phyloP scores from a whole-genome alignment of 2,888 invertebrate genomes.

The Scrobipalpa atriplicella region DNA sequence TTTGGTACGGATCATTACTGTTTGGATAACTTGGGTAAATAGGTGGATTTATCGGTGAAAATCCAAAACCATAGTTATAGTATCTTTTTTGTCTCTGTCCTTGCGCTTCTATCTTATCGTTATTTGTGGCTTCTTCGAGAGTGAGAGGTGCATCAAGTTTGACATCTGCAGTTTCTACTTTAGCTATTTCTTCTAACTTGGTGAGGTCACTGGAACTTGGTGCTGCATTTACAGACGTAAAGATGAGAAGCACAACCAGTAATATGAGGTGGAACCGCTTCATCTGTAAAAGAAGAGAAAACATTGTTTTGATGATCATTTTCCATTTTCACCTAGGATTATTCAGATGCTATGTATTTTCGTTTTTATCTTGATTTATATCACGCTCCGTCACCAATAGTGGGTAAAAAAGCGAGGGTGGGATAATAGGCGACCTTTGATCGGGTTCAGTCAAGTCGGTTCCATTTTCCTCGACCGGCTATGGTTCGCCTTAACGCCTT shows the following conservation, averaged over 20 bases:
- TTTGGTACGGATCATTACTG: constrained; percentile 43
- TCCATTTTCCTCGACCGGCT: no score
- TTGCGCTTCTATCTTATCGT: constrained; percentile 41
- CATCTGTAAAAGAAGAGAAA: constrained; percentile 64
- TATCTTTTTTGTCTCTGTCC: constrained; percentile 57
- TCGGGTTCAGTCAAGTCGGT: no score
- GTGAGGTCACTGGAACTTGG: constrained; percentile 47
- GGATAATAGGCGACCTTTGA: no score
- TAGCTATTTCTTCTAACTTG: constrained; percentile 46
- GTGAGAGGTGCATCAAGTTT: constrained; percentile 43
- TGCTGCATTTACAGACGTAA: constrained; percentile 53
- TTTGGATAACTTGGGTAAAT: constrained; percentile 44
- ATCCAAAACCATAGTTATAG: constrained; percentile 52
- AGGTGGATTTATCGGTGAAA: constrained; percentile 49
- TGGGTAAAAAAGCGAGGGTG: no score
- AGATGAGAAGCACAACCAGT: constrained; percentile 51
- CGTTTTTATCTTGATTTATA: no score
- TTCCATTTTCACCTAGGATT: neutral
- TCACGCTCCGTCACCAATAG: no score
- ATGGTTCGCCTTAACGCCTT: neutral
- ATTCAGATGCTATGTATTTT: neutral
- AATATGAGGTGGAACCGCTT: constrained; percentile 43
- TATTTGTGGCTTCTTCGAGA: constrained; percentile 39
- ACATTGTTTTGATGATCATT: constrained; percentile 2
- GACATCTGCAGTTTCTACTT: constrained; percentile 42